A percentile compares a stretch with the other conserved stretches of the same genome.
Evolutionary conservation across 2,797 vertebrate species (phyloP).

Genomic region (Anguilla marmorata): DNA sequence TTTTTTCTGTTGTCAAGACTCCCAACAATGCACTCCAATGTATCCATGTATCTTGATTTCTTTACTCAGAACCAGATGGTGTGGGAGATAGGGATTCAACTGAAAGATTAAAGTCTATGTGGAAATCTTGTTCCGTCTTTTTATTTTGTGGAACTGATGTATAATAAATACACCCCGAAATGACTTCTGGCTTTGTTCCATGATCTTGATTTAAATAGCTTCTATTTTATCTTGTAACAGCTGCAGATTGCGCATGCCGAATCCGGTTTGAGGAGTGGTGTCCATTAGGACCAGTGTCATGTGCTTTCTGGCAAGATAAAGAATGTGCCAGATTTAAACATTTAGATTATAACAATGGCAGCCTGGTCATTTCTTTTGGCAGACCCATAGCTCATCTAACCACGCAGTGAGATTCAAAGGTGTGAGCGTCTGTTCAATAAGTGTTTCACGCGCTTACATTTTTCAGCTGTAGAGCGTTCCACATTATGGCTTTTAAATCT

Average conservation of each 20-base stretch:
- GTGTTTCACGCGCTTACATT: neutral
- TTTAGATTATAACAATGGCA: neutral
- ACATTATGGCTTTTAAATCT: neutral
- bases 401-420: neutral
- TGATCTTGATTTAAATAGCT: neutral
- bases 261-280: neutral
- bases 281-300: neutral
- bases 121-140: slow-evolving; percentile 17
- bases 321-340: neutral
- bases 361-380: neutral
- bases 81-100: slow-evolving; percentile 17
- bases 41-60: neutral
- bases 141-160: neutral
- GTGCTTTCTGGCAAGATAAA: neutral
- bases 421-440: too few relatives aligned
- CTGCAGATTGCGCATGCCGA: neutral
- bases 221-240: neutral
- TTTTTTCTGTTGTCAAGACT: neutral
- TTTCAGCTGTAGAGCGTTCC: neutral
- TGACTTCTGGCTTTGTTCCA: neutral
- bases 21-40: neutral
- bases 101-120: slow-evolving; percentile 27
- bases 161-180: neutral
- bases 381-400: neutral
- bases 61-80: slow-evolving; percentile 24